These are phyloP conservation scores for Callionymus lyra DNA, from an alignment of 2,113 vertebrate genomes.

Conservation along the genomic window DNA sequence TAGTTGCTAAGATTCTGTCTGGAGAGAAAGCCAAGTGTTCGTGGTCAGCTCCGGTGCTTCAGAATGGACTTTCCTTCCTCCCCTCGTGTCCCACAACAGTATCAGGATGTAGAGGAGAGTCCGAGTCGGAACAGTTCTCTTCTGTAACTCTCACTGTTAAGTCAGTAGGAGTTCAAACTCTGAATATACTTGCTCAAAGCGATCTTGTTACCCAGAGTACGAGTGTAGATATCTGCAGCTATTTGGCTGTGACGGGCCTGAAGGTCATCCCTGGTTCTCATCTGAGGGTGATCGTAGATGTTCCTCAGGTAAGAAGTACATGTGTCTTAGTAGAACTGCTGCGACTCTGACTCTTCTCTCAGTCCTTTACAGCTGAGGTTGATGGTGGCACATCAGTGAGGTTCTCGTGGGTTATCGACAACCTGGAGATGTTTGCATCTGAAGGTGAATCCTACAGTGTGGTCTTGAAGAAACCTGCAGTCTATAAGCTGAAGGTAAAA, in stretches of 20 bases:
- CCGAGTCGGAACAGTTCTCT: slow-evolving; percentile 58
- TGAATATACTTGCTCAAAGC: slow-evolving; percentile 53
- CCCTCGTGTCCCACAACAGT: slow-evolving; percentile 48
- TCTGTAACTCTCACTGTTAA: slow-evolving; percentile 36
- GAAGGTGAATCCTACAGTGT: slow-evolving; percentile 61
- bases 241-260: slow-evolving; percentile 59
- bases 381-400: slow-evolving; percentile 61
- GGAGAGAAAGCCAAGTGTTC: slow-evolving; percentile 49
- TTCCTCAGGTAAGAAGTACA: slow-evolving; percentile 50
- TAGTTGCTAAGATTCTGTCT: slow-evolving; percentile 52
- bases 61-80: slow-evolving; percentile 43
- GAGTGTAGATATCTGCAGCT: slow-evolving; percentile 47
- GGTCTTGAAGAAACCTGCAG: slow-evolving; percentile 57
- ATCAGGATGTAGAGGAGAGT: slow-evolving; percentile 32
- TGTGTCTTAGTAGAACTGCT: not conserved
- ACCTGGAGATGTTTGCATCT: slow-evolving; percentile 45
- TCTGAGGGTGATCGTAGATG: slow-evolving; percentile 51
- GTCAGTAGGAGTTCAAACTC: slow-evolving; percentile 24
- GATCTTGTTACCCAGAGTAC: slow-evolving; percentile 39
- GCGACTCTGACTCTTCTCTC: not conserved
- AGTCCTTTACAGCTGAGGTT: slow-evolving; percentile 63
- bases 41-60: slow-evolving; percentile 60
- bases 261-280: slow-evolving; percentile 49
- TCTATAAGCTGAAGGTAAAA: slow-evolving; percentile 60
- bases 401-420: slow-evolving; percentile 66